Evolutionary conservation across 2,797 vertebrate genomes (phyloP), one percentile per base, ranked within the genome.

Genomic region (Sebastes minor): DNA sequence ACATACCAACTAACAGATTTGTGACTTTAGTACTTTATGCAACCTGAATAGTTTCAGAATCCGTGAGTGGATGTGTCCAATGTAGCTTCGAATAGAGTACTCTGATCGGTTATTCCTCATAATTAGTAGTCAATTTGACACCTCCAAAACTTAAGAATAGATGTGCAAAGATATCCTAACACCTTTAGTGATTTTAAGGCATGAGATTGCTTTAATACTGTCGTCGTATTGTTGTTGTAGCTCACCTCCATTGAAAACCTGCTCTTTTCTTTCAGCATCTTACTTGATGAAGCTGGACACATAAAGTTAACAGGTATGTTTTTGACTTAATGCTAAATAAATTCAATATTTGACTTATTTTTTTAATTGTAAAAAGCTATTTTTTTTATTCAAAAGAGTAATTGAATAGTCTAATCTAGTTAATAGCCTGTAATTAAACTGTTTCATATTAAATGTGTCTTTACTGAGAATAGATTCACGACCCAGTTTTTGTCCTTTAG

Each of bases 281-380:
- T 99, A 96, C 97, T 99, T 96, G 98, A 99, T 97, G 98, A 99
- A 98, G 97, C 97, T 96, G 98, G 98, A 97, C 98, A 99, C 96
- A 99, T 99, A 97, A 99, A 99, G 94, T 95, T 99, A 97, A 99
- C 98, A 97, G 98, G 98, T 99, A 66, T 11, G 80, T 42, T 60
- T 69, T 63, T 60, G 7, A 28, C 13, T 67, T 18, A 0, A 23
- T 49, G 16, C 9, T 7, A 25, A 46, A 14, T 56, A 6, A 22
- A 20, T 32, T 1, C 55, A 18, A 30, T 25, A 5, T 57, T 2
- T 8, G 22, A 27, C 27, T 9, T 23, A 5, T 42, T 49, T 25
- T 68, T 42, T 78, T 22, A 4, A 2, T 4, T 71, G 28, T 27
- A 38, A 3, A 49, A 38, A 8, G 1, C 6, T 4, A 4, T 5